These are phyloP conservation scores for Sarcophaga carnaria DNA, from an alignment of 2,888 invertebrate species.

Conservation along the genomic window DNA sequence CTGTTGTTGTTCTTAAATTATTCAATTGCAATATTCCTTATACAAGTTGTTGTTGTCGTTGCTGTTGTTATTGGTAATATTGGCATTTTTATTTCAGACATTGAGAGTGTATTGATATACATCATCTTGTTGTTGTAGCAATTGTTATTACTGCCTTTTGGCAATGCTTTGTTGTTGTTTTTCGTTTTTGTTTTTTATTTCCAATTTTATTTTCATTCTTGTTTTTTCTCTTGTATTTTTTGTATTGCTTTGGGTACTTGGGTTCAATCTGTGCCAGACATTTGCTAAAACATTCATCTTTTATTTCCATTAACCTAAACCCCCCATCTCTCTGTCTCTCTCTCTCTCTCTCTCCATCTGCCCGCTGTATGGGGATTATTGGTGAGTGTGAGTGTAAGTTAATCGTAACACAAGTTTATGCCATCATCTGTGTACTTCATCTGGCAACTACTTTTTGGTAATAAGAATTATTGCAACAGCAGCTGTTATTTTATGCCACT, in stretches of 20 bases:
- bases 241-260: constrained; percentile 39
- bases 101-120: constrained; percentile 42
- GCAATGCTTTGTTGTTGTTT: constrained; percentile 36
- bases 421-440: constrained; percentile 81
- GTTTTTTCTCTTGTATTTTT: neutral
- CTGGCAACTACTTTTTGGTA: constrained; percentile 75
- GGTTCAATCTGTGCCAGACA: constrained; percentile 65
- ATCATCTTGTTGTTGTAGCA: constrained; percentile 26
- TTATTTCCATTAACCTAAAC: constrained; percentile 15
- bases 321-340: neutral
- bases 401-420: constrained; percentile 59
- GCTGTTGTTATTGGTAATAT: neutral
- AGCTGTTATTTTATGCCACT: constrained; percentile 73
- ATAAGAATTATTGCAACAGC: constrained; percentile 79
- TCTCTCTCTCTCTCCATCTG: neutral
- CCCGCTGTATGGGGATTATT: no score
- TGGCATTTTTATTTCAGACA: constrained; percentile 16
- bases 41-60: constrained; percentile 5
- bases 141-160: constrained; percentile 63
- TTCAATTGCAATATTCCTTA: constrained; percentile 52
- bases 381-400: constrained; percentile 36
- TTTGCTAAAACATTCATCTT: constrained; percentile 63
- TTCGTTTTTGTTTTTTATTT: neutral
- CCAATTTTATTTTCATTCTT: constrained; percentile 3
- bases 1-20: constrained; percentile 39